phyloP scores from a whole-genome alignment of 2,113 vertebrate species.

The Grus americana region DNA sequence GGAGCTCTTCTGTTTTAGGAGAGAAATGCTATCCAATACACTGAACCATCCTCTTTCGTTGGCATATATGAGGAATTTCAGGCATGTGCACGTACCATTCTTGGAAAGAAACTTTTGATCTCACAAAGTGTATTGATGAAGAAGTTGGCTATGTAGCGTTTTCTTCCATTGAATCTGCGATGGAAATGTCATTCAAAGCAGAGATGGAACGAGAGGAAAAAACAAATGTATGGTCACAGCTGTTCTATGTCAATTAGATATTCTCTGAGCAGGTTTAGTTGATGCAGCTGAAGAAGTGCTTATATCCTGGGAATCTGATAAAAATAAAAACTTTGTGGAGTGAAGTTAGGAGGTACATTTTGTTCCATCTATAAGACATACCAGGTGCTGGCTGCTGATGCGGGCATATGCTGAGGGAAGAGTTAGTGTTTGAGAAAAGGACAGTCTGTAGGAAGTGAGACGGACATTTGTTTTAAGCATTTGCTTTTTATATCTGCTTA shows the following conservation, averaged over 20 bases:
- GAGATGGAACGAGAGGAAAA: background rate
- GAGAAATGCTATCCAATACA: background rate
- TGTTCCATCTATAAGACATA: background rate
- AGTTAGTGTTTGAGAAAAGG: background rate
- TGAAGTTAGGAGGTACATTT: background rate
- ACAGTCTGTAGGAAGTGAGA: background rate
- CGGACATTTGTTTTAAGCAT: background rate
- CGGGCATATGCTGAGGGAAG: background rate
- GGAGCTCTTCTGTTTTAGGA: background rate
- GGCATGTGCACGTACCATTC: background rate
- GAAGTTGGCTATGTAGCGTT: background rate
- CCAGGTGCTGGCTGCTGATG: background rate
- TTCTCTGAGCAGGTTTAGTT: background rate
- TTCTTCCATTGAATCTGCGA: background rate
- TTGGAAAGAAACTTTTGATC: background rate
- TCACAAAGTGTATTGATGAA: background rate
- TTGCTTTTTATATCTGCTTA: background rate
- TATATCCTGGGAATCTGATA: background rate
- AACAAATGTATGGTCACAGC: no score
- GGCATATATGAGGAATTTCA: background rate
- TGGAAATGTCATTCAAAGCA: background rate
- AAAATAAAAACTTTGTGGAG: background rate
- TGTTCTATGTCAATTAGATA: background rate
- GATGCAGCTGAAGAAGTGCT: background rate
- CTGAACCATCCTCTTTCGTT: background rate